phyloP scores from a whole-genome alignment of 2,888 invertebrate species.

The Ormyrus nitidulus region DNA sequence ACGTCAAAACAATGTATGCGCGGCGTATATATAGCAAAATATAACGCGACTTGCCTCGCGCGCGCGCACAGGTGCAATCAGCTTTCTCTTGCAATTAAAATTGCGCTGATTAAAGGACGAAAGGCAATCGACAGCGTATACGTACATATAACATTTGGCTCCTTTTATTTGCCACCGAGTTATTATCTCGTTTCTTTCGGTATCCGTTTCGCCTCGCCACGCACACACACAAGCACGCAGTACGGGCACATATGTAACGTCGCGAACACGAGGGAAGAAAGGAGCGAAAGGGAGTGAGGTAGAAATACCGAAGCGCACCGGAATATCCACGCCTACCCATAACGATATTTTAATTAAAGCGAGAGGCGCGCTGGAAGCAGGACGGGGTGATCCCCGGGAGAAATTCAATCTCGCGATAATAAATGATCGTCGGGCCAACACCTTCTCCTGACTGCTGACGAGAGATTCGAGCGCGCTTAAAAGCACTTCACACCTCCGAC shows the following conservation, averaged over 20 bases:
- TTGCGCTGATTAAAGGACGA: slow-evolving; percentile 51
- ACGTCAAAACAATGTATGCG: slow-evolving; percentile 44
- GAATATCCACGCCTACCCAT: slow-evolving; percentile 74
- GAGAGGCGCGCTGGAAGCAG: background rate
- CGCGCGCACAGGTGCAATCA: slow-evolving; percentile 31
- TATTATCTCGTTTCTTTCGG: slow-evolving; percentile 62
- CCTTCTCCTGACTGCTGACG: slow-evolving; percentile 65
- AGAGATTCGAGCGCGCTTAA: slow-evolving; percentile 22
- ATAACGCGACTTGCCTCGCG: background rate
- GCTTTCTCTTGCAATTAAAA: slow-evolving; percentile 49
- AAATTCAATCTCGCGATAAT: slow-evolving; percentile 76
- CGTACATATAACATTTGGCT: background rate
- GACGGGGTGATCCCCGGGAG: slow-evolving; percentile 56
- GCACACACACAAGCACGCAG: background rate
- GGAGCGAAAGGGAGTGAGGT: slow-evolving; percentile 53
- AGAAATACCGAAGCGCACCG: slow-evolving; percentile 67
- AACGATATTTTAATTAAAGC: slow-evolving; percentile 76
- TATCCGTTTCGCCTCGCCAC: slow-evolving; percentile 50
- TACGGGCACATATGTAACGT: background rate
- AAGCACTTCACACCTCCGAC: slow-evolving; percentile 52
- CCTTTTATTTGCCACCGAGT: slow-evolving; percentile 53
- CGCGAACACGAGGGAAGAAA: slow-evolving; percentile 5
- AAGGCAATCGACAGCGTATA: slow-evolving; percentile 33
- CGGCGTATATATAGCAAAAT: background rate
- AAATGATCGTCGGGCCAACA: slow-evolving; percentile 75